Conservation (phyloP, 2,797 vertebrate species). For the Bradypodion pumilum region DNA sequence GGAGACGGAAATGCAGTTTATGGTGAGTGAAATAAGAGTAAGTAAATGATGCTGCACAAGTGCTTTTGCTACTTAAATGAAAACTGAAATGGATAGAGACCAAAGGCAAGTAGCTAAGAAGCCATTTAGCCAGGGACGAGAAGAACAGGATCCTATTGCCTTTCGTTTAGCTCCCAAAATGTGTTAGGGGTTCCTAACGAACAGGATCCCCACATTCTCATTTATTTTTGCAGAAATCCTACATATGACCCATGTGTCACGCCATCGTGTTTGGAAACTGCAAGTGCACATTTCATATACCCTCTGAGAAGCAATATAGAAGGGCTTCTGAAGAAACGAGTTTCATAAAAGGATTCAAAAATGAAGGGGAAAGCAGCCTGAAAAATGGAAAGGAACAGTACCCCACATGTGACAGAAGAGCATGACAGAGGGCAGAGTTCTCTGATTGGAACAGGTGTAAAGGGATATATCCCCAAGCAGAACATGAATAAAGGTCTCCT, state of each 20-base stretch:
- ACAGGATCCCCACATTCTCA: background rate
- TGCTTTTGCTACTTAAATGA: slow-evolving; percentile 41
- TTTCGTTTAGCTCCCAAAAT: background rate
- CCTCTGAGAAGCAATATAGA: background rate
- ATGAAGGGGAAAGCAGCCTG: background rate
- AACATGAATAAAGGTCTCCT: background rate
- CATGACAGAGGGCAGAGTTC: background rate
- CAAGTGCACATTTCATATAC: background rate
- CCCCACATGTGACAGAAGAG: too few relatives aligned
- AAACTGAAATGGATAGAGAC: slow-evolving; percentile 30
- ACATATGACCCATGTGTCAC: background rate
- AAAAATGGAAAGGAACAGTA: background rate
- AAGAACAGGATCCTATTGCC: background rate
- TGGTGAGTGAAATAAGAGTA: slow-evolving; percentile 62
- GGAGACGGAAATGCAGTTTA: slow-evolving; percentile 46
- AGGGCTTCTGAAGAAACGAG: too few relatives aligned
- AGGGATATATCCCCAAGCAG: background rate
- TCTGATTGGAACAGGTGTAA: background rate
- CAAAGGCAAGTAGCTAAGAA: slow-evolving; percentile 23
- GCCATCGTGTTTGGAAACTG: background rate
- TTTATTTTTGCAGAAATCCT: background rate
- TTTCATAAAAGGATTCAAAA: background rate
- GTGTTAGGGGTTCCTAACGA: background rate
- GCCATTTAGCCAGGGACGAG: slow-evolving; percentile 22
- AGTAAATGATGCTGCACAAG: slow-evolving; percentile 49